Evolutionary conservation across 2,797 vertebrate species (phyloP).

Genomic region (Tauraco hartlaubi): DNA sequence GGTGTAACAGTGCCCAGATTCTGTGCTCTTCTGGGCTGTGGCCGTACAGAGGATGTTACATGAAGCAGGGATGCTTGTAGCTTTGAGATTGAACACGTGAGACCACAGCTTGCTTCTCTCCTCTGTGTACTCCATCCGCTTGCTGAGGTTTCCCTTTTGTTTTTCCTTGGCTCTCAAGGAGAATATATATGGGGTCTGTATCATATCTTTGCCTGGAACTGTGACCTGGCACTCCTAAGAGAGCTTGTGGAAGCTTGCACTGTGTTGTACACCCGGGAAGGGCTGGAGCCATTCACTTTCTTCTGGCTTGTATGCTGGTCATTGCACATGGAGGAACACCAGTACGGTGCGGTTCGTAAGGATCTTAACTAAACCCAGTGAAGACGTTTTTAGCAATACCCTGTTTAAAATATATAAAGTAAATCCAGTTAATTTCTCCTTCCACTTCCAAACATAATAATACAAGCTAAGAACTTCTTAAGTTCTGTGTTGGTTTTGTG

Average conservation of each 20-base stretch:
- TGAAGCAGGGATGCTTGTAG: neutral
- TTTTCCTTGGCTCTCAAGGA: neutral
- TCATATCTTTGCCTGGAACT: neutral
- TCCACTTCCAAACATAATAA: neutral
- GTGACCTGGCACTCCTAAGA: neutral
- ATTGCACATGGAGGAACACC: neutral
- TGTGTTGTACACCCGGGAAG: neutral
- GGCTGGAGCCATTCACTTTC: neutral
- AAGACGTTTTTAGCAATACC: neutral
- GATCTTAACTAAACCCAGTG: neutral
- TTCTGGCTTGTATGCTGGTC: neutral
- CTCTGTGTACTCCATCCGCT: neutral
- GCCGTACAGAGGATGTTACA: neutral
- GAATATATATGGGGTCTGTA: neutral
- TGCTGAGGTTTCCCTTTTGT: neutral
- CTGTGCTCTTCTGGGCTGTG: neutral
- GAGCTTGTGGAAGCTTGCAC: neutral
- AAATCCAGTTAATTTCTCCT: neutral
- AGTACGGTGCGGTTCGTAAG: rapidly evolving
- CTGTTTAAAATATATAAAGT: neutral
- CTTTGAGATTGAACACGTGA: neutral
- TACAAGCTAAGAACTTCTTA: neutral
- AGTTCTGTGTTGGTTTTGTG: neutral
- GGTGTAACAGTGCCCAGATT: neutral
- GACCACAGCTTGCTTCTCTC: neutral